These are phyloP conservation scores for Leptobrachium leishanense DNA, from an alignment of 2,113 vertebrate genomes.

Conservation along the genomic window DNA sequence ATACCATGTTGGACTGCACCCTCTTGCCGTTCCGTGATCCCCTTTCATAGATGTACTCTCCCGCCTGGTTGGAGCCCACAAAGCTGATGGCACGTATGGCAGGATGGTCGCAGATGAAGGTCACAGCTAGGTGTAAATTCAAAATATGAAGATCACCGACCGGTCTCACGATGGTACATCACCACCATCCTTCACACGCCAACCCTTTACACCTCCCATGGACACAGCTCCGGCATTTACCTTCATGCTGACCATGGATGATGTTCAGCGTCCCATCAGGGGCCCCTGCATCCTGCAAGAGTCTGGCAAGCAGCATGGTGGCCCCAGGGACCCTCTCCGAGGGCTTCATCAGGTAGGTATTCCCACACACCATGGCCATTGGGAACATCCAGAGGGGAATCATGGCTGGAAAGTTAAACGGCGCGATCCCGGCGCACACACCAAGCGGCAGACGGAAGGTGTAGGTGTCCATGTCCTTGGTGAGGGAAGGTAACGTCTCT, in stretches of 20 bases:
- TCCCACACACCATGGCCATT: conserved; percentile 93
- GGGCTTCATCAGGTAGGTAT: conserved; percentile 94
- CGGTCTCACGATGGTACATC: neutral
- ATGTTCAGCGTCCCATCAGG: conserved; percentile 90
- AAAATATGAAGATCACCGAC: neutral
- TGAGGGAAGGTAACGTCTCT: conserved; percentile 92
- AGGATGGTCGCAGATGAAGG: conserved; percentile 93
- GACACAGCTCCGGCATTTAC: conserved; percentile 58
- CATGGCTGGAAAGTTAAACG: conserved; percentile 98
- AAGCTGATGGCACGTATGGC: conserved; percentile 97
- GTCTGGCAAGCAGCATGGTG: conserved; percentile 86
- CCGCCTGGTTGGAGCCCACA: conserved; percentile 95
- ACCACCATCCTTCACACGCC: too few species aligned
- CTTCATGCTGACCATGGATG: conserved; percentile 90
- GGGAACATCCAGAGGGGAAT: conserved; percentile 99
- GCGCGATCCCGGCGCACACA: conserved; percentile 90
- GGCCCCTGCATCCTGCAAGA: conserved; percentile 91
- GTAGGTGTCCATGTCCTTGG: conserved; percentile 95
- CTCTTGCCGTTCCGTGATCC: conserved; percentile 93
- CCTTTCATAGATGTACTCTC: conserved; percentile 94
- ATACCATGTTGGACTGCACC: conserved; percentile 96
- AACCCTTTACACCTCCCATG: too few species aligned
- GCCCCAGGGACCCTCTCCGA: conserved; percentile 92
- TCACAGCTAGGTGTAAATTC: conserved; percentile 76
- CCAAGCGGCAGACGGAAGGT: conserved; percentile 92